Conservation (phyloP, 1,140 invertebrate genomes). For the Gryon sp. region DNA sequence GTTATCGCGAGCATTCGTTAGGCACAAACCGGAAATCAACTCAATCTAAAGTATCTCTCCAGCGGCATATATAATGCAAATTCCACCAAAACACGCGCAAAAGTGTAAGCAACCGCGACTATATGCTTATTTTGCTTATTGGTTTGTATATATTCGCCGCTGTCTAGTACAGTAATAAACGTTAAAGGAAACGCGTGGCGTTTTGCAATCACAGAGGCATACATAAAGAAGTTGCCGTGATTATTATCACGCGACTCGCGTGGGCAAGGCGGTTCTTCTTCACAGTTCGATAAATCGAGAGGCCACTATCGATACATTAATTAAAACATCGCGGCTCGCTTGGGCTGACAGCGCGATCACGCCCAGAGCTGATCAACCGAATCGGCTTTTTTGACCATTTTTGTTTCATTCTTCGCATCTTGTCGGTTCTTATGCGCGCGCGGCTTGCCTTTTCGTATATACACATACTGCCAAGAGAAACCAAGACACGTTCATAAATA, state of each 20-base stretch:
- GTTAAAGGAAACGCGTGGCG: conserved; percentile 9
- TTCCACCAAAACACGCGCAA: neutral
- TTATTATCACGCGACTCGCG: conserved; percentile 62
- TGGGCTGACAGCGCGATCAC: conserved; percentile 65
- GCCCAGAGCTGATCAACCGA: conserved; percentile 62
- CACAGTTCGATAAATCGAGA: conserved; percentile 64
- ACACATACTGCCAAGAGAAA: conserved; percentile 29
- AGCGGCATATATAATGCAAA: conserved; percentile 15
- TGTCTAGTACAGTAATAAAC: conserved; percentile 24
- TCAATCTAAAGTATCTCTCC: no score
- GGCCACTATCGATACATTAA: conserved; percentile 66
- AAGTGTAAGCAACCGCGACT: conserved; percentile 5
- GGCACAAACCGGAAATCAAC: no score
- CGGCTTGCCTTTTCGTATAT: conserved; percentile 46
- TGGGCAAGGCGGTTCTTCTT: conserved; percentile 62
- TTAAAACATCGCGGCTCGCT: conserved; percentile 63
- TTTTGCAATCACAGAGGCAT: conserved; percentile 25
- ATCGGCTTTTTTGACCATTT: conserved; percentile 57
- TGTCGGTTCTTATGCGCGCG: conserved; percentile 31
- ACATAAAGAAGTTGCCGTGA: conserved; percentile 42
- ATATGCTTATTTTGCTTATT: conserved; percentile 4
- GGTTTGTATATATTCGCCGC: no score
- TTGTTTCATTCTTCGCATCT: conserved; percentile 54
- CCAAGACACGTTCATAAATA: conserved; percentile 53
- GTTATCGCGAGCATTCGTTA: no score